Conservation (phyloP, 37 sponge, comb jelly and placozoan species). For the Hormiphora californensis region DNA sequence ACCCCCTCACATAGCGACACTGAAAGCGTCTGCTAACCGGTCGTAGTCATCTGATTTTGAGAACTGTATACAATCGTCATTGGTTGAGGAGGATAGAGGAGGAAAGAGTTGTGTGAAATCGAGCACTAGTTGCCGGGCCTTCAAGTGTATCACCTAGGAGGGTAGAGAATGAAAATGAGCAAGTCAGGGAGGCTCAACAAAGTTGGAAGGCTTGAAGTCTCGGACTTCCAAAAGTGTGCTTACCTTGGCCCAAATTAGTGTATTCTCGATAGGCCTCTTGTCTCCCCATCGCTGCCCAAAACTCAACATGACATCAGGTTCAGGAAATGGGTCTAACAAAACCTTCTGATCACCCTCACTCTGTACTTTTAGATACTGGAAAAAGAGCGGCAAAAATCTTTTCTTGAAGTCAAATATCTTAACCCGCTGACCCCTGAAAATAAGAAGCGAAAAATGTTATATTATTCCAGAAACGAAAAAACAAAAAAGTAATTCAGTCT, state of each 20-base stretch:
- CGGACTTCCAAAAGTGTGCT: not conserved
- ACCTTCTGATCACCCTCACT: not conserved
- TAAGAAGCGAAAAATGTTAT: too few relatives aligned
- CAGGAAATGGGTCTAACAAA: constrained; percentile 56
- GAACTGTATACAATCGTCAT: constrained; percentile 51
- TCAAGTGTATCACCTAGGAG: constrained; percentile 28
- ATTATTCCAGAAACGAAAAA: too few relatives aligned
- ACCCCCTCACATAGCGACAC: constrained; percentile 40
- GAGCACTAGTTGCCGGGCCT: not conserved
- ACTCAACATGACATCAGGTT: constrained; percentile 60
- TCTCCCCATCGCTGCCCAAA: constrained; percentile 79
- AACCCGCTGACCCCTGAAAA: constrained; percentile 26
- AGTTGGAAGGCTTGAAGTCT: not conserved
- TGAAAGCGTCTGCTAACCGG: constrained; percentile 32
- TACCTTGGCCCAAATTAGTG: constrained; percentile 56
- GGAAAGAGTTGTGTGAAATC: constrained; percentile 53
- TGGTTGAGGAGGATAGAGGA: not conserved
- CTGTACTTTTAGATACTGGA: constrained; percentile 24
- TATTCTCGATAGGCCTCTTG: constrained; percentile 61
- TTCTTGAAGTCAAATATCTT: constrained; percentile 55
- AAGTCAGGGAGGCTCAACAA: not conserved
- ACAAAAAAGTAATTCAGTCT: too few relatives aligned
- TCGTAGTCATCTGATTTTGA: constrained; percentile 34
- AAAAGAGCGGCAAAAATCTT: not conserved
- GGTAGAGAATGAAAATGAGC: not conserved